phyloP scores from a whole-genome alignment of 2,888 invertebrate genomes.

The Marasmarcha lunaedactyla region DNA sequence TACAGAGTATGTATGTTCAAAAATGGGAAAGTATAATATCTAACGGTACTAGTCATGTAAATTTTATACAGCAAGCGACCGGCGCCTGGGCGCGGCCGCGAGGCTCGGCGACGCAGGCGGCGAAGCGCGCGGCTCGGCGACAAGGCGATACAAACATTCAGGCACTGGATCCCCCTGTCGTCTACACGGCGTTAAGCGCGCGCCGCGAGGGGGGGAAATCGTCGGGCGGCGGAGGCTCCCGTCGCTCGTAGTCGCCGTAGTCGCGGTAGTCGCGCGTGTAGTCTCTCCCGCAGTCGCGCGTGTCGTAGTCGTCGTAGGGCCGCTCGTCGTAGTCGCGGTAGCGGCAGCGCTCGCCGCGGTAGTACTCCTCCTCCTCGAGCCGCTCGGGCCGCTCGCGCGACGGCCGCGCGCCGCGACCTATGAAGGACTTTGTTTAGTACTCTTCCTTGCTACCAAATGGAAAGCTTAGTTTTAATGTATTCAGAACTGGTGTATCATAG shows the following conservation, averaged over 20 bases:
- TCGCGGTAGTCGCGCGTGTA: slow-evolving; percentile 23
- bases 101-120: background rate
- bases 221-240: slow-evolving; percentile 32
- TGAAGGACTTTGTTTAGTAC: too few species aligned
- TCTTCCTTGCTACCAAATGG: too few species aligned
- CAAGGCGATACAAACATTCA: slow-evolving; percentile 76
- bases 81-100: slow-evolving; percentile 9
- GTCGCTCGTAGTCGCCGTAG: slow-evolving; percentile 25
- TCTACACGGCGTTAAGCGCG: slow-evolving; percentile 81
- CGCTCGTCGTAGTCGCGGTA: slow-evolving; percentile 21
- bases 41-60: slow-evolving; percentile 65
- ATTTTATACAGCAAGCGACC: slow-evolving; percentile 39
- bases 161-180: too few species aligned
- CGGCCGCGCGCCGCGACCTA: slow-evolving; percentile 56
- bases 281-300: slow-evolving; percentile 29
- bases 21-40: slow-evolving; percentile 67
- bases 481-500: too few species aligned
- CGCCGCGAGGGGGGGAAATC: slow-evolving; percentile 70
- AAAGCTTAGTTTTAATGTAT: too few species aligned
- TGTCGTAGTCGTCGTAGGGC: slow-evolving; percentile 21
- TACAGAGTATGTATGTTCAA: slow-evolving; percentile 65
- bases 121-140: slow-evolving; percentile 32
- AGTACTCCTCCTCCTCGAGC: slow-evolving; percentile 69
- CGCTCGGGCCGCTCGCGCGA: slow-evolving; percentile 53
- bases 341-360: slow-evolving; percentile 29